Conservation (phyloP, 1,140 invertebrate genomes). For the Megathymus violae region DNA sequence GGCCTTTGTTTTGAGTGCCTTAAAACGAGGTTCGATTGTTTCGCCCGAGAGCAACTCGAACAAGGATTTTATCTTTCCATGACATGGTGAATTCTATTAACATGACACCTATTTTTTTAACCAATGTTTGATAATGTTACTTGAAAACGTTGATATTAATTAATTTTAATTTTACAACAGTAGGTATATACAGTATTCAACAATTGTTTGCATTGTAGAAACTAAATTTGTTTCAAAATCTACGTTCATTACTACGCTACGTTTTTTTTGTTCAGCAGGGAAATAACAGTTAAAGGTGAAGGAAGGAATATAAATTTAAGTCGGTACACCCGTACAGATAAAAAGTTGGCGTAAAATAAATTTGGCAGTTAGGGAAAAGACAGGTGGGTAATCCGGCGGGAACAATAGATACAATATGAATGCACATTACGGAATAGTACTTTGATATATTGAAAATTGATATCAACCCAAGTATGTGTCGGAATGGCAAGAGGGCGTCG, state of each 20-base stretch:
- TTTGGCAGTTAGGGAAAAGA: neutral
- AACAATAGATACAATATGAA: slow-evolving; percentile 6
- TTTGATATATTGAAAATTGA: too few species aligned
- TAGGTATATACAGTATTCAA: too few species aligned
- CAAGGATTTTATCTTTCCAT: too few species aligned
- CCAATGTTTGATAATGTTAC: too few species aligned
- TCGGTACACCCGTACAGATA: neutral
- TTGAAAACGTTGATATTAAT: too few species aligned
- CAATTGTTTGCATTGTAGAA: too few species aligned
- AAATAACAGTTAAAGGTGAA: neutral
- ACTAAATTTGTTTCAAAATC: too few species aligned
- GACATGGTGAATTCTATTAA: too few species aligned
- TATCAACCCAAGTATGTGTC: neutral
- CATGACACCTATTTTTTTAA: too few species aligned
- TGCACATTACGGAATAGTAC: neutral
- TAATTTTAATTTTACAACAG: too few species aligned
- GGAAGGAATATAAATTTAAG: slow-evolving; percentile 1
- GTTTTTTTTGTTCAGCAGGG: too few species aligned
- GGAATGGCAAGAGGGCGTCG: too few species aligned
- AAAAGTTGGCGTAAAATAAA: neutral
- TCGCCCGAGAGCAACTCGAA: slow-evolving; percentile 39
- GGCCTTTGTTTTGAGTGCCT: slow-evolving; percentile 47
- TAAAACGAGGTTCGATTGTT: slow-evolving; percentile 27
- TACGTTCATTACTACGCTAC: slow-evolving; percentile 1
- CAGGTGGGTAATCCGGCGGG: slow-evolving; percentile 4